phyloP scores from a whole-genome alignment of 2,888 invertebrate species.

The Drosophila pseudotalamancana region DNA sequence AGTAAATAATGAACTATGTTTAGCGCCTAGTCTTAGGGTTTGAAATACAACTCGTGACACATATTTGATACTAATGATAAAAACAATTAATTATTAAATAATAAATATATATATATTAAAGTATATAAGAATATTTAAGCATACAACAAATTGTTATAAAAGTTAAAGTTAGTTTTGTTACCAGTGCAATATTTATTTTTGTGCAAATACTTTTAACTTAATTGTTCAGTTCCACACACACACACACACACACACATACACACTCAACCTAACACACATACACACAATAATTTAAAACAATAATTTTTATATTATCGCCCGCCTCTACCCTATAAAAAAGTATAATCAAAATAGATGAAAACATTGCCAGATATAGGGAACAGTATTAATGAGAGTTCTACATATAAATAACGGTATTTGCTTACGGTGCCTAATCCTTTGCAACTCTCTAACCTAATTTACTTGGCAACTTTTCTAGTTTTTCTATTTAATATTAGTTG shows the following conservation, averaged over 20 bases:
- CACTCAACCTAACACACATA: too few species aligned
- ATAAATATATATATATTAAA: constrained; percentile 55
- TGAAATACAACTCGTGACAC: constrained; percentile 46
- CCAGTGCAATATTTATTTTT: constrained; percentile 69
- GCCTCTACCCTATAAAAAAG: not conserved
- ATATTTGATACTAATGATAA: constrained; percentile 75
- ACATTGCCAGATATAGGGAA: constrained; percentile 36
- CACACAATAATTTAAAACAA: constrained; percentile 18
- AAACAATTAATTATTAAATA: constrained; percentile 70
- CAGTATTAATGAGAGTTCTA: constrained; percentile 38
- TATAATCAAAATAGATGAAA: not conserved
- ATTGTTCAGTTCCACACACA: constrained; percentile 41
- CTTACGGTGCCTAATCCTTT: constrained; percentile 20
- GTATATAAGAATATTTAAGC: constrained; percentile 59
- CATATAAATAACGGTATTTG: constrained; percentile 6
- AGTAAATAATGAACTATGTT: constrained; percentile 46
- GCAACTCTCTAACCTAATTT: not conserved
- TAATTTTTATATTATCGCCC: constrained; percentile 7
- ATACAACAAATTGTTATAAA: constrained; percentile 76
- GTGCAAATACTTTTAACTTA: constrained; percentile 45
- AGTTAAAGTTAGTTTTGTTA: constrained; percentile 77
- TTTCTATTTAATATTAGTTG: not conserved
- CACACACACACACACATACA: not conserved
- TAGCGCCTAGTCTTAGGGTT: constrained; percentile 73
- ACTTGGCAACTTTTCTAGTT: not conserved